phyloP scores from a whole-genome alignment of 1,140 invertebrate genomes.

The Papilio aristodemus region DNA sequence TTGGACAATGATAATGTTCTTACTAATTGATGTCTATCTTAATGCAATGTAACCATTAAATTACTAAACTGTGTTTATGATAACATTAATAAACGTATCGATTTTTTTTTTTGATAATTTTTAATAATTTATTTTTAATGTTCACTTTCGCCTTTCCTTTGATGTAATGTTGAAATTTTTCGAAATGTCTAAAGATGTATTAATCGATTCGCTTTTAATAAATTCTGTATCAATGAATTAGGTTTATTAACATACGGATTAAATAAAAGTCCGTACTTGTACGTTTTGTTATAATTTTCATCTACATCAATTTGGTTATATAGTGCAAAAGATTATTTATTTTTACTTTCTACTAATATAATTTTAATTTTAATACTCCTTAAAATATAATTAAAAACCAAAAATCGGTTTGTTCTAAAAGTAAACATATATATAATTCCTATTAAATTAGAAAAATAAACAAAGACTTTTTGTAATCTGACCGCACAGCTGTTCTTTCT shows the following conservation, averaged over 20 bases:
- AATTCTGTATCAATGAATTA: too few relatives aligned
- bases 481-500: neutral
- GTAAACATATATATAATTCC: neutral
- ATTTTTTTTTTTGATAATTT: constrained; percentile 7
- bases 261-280: too few relatives aligned
- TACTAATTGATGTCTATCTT: constrained; percentile 19
- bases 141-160: constrained; percentile 11
- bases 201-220: too few relatives aligned
- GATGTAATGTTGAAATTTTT: neutral
- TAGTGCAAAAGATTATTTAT: too few relatives aligned
- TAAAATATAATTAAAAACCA: too few relatives aligned
- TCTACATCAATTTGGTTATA: too few relatives aligned
- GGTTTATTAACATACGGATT: too few relatives aligned
- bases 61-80: constrained; percentile 18
- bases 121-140: neutral
- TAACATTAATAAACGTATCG: constrained; percentile 3
- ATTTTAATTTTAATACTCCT: too few relatives aligned
- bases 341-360: too few relatives aligned
- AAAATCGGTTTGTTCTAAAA: too few relatives aligned
- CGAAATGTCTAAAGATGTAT: too few relatives aligned
- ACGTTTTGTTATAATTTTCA: too few relatives aligned
- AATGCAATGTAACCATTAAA: constrained; percentile 19
- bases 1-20: neutral
- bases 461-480: neutral
- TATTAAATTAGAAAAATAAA: neutral